Conservation (phyloP, 2,113 vertebrate species). For the Halichoerus grypus region DNA sequence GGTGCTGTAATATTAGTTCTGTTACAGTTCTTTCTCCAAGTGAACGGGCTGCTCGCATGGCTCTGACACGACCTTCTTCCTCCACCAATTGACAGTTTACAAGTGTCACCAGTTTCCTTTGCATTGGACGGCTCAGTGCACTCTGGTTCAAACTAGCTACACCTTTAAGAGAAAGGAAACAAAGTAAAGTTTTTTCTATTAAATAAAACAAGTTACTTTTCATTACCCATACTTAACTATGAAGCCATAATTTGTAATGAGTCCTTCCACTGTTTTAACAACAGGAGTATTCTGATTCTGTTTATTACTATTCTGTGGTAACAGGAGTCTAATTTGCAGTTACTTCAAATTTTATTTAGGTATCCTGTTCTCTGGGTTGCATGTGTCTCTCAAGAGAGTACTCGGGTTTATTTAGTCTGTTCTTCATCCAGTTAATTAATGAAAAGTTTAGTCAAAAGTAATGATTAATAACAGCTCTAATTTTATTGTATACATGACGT, state of each 20-base stretch:
- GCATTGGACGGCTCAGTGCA: slow-evolving; percentile 97
- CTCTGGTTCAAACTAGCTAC: slow-evolving; percentile 93
- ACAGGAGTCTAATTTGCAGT: not conserved
- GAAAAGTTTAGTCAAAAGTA: slow-evolving; percentile 49
- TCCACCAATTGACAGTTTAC: slow-evolving; percentile 98
- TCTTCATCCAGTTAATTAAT: not conserved
- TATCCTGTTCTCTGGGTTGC: not conserved
- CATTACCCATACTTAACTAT: slow-evolving; percentile 43
- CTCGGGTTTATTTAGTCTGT: not conserved
- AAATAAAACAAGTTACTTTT: slow-evolving; percentile 60
- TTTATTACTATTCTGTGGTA: slow-evolving; percentile 10
- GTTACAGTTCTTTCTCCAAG: slow-evolving; percentile 91
- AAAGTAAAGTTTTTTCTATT: not conserved
- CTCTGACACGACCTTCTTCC: slow-evolving; percentile 96
- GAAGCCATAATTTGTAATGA: slow-evolving; percentile 45
- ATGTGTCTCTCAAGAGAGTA: not conserved
- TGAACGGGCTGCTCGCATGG: slow-evolving; percentile 94
- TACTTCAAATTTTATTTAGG: slow-evolving; percentile 47
- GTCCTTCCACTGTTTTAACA: slow-evolving; percentile 49
- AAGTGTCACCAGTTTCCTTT: slow-evolving; percentile 97
- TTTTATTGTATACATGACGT: not conserved
- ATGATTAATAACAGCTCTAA: not conserved
- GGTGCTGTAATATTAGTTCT: slow-evolving; percentile 91
- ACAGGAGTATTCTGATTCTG: not conserved
- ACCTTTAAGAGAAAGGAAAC: slow-evolving; percentile 86